Evolutionary conservation across 1,140 invertebrate species (phyloP).

Genomic region (Drepana arcuata): DNA sequence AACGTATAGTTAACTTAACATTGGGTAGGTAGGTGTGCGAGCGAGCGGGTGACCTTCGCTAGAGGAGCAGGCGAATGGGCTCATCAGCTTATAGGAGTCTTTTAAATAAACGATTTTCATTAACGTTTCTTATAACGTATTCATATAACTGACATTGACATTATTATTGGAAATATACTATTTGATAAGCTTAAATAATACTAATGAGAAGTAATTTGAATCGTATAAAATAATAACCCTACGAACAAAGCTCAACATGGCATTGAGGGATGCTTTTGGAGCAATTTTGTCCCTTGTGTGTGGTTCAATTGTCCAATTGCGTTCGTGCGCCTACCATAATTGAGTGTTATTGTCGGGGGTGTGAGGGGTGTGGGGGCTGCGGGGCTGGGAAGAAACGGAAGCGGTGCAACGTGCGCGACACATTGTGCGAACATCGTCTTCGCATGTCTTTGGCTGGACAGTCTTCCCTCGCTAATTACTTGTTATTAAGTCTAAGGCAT

Average conservation of each 20-base stretch:
- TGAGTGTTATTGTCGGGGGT: conserved; percentile 2
- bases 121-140: no score
- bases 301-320: conserved; percentile 20
- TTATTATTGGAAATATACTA: no score
- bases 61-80: conserved; percentile 37
- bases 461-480: conserved; percentile 52
- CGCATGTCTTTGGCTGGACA: conserved; percentile 17
- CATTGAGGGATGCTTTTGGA: no score
- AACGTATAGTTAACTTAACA: no score
- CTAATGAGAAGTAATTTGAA: no score
- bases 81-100: no score
- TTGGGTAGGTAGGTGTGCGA: conserved; percentile 29
- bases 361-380: conserved; percentile 1
- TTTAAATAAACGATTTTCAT: no score
- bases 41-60: conserved; percentile 47
- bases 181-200: no score
- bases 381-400: conserved; percentile 19
- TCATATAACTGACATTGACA: no score
- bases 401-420: conserved; percentile 41
- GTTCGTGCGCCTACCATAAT: conserved; percentile 6
- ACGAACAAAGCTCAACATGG: no score
- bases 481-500: conserved; percentile 55
- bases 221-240: no score
- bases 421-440: conserved; percentile 50
- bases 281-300: no score